Percentiles rank a stretch among this genome's conserved stretches.
Conservation (phyloP, 1,140 invertebrate species). For the Zophobas atratus region DNA sequence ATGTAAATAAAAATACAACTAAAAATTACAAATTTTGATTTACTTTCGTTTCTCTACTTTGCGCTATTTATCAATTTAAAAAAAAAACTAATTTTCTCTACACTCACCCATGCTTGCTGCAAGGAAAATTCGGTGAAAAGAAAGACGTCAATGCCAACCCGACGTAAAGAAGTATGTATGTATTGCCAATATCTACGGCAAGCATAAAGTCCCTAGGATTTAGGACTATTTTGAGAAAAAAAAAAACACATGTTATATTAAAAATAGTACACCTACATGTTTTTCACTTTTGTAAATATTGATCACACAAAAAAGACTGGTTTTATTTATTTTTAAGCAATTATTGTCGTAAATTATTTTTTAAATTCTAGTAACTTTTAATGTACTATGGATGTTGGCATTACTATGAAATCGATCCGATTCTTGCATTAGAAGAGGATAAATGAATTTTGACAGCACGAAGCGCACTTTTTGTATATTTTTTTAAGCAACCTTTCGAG, state of each 20-base stretch:
- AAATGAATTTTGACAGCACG: constrained; percentile 59
- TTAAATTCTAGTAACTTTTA: too few species aligned
- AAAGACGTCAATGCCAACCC: constrained; percentile 47
- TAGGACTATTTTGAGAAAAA: not conserved
- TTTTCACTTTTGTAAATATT: too few species aligned
- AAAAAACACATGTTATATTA: not conserved
- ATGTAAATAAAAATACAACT: too few species aligned
- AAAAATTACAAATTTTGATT: not conserved
- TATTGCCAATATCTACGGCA: not conserved
- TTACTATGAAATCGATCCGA: constrained; percentile 55
- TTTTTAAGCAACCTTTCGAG: constrained; percentile 59
- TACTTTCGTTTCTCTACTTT: not conserved
- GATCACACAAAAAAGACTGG: too few species aligned
- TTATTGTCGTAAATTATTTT: too few species aligned
- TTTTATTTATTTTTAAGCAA: too few species aligned
- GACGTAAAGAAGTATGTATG: not conserved
- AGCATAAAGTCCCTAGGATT: too few species aligned
- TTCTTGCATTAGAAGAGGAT: constrained; percentile 55
- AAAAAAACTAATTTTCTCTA: constrained; percentile 49
- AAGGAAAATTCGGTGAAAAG: constrained; percentile 57
- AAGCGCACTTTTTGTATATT: constrained; percentile 64
- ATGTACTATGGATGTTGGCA: constrained; percentile 31
- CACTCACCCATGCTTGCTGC: constrained; percentile 66
- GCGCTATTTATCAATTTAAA: constrained; percentile 33
- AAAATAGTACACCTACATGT: not conserved